phyloP scores from a whole-genome alignment of 64 coral and sea anemone genomes.

The Acropora tenuis region DNA sequence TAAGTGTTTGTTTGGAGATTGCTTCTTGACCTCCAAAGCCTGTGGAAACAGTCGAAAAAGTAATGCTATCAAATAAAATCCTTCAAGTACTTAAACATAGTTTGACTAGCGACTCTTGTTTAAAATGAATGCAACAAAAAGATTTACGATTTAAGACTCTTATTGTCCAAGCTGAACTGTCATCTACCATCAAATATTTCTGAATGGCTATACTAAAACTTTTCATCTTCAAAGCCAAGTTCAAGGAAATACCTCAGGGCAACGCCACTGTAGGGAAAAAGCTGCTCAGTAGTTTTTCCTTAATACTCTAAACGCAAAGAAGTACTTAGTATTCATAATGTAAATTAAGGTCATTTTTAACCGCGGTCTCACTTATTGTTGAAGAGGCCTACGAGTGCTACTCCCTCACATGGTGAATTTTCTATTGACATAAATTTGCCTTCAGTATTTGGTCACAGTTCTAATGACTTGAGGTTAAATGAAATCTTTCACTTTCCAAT shows the following conservation, averaged over 20 bases:
- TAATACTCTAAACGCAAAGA: neutral
- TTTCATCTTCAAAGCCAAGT: too few relatives aligned
- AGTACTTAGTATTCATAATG: too few relatives aligned
- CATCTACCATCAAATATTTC: too few relatives aligned
- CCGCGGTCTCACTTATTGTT: neutral
- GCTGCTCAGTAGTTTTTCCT: neutral
- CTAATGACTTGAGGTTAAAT: neutral
- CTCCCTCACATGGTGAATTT: neutral
- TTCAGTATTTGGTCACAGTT: neutral
- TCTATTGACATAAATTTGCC: neutral
- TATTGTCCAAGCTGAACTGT: too few relatives aligned
- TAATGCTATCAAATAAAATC: neutral
- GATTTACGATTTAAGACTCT: too few relatives aligned
- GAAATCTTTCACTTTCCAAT: neutral
- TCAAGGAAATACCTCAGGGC: too few relatives aligned
- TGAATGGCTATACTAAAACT: too few relatives aligned
- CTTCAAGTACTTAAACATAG: too few relatives aligned
- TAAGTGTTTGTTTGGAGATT: neutral
- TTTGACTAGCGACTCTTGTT: too few relatives aligned
- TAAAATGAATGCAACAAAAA: too few relatives aligned
- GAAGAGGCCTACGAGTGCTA: neutral
- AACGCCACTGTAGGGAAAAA: neutral
- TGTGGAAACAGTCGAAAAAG: neutral
- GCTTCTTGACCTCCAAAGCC: neutral
- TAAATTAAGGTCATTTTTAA: neutral